Evolutionary conservation across 2,113 vertebrate species (phyloP).

Genomic region (Equus quagga): DNA sequence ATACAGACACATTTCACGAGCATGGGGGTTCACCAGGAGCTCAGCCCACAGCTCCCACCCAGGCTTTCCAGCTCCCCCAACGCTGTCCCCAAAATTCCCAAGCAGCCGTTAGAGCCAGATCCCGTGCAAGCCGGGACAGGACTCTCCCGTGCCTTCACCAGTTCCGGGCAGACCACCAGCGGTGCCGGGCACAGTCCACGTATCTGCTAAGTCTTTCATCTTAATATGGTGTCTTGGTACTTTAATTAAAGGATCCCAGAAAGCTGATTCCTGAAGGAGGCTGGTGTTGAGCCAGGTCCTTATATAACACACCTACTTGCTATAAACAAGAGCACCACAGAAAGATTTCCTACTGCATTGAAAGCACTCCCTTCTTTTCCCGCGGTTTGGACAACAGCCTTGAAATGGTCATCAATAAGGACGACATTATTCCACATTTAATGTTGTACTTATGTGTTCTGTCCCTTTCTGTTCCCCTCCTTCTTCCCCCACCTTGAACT

Average conservation of each 20-base stretch:
- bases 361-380: background rate
- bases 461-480: background rate
- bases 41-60: background rate
- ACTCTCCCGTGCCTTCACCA: background rate
- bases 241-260: conserved; percentile 55
- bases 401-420: background rate
- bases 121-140: background rate
- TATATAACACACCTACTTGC: background rate
- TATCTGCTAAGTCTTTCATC: conserved; percentile 14
- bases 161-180: background rate
- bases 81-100: background rate
- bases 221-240: background rate
- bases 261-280: background rate
- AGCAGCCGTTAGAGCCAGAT: background rate
- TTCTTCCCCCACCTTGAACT: background rate
- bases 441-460: background rate
- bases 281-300: background rate
- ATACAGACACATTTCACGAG: background rate
- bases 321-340: background rate
- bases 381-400: background rate
- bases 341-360: background rate
- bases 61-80: background rate
- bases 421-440: background rate
- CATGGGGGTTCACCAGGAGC: background rate
- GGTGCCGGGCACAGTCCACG: background rate